Conservation (phyloP, 2,797 vertebrate species). For the Anguilla marmorata region DNA sequence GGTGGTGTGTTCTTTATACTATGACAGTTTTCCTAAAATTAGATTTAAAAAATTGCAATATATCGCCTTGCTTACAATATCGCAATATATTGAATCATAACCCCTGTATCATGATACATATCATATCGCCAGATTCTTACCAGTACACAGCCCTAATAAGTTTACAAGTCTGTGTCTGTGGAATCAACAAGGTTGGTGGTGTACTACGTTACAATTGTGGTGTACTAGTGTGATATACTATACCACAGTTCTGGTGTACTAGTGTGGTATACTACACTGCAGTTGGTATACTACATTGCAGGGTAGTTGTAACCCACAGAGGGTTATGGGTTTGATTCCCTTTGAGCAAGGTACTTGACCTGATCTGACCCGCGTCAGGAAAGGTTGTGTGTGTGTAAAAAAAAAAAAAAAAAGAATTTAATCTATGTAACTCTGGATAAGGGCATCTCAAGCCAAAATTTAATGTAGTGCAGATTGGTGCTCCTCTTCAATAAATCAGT, state of each 20-base stretch:
- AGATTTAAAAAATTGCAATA: background rate
- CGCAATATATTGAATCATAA: background rate
- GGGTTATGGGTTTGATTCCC: background rate
- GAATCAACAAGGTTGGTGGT: too few species aligned
- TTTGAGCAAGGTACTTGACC: background rate
- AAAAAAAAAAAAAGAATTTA: background rate
- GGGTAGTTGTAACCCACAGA: background rate
- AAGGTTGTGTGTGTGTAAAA: background rate
- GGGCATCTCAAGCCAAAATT: background rate
- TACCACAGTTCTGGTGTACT: background rate
- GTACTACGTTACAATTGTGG: too few species aligned
- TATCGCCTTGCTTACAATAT: background rate
- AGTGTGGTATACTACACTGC: background rate
- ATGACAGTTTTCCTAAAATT: slow-evolving; percentile 9
- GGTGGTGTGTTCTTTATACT: background rate
- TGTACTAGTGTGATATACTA: too few species aligned
- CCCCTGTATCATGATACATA: too few species aligned
- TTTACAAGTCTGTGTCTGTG: too few species aligned
- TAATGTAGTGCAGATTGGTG: background rate
- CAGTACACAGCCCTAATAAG: background rate
- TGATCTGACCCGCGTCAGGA: background rate
- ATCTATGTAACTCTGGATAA: background rate
- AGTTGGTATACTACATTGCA: background rate
- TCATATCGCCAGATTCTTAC: background rate
- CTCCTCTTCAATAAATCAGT: background rate